Conservation (phyloP, 2,113 vertebrate genomes). For the human region DNA sequence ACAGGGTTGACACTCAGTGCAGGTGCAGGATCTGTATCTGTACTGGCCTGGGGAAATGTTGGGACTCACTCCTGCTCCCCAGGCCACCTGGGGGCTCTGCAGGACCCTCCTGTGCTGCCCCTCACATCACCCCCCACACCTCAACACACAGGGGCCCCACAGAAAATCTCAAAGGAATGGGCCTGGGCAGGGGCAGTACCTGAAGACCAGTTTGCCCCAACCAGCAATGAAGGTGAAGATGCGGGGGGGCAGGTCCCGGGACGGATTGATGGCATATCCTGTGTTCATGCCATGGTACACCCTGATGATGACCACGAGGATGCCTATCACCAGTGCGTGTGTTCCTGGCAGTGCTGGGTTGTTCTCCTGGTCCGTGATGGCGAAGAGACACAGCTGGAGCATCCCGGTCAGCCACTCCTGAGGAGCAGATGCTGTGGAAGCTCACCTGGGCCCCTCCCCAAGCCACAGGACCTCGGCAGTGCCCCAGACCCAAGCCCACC, state of each 20-base stretch:
- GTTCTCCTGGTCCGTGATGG: slow-evolving; percentile 89
- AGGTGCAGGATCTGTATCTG: no score
- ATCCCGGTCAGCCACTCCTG: slow-evolving; percentile 88
- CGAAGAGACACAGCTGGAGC: slow-evolving; percentile 88
- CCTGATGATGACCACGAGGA: slow-evolving; percentile 90
- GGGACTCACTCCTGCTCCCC: neutral
- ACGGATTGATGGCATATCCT: slow-evolving; percentile 95
- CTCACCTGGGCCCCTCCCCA: neutral
- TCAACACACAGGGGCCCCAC: neutral
- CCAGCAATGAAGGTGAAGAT: slow-evolving; percentile 93
- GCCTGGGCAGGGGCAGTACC: slow-evolving; percentile 77
- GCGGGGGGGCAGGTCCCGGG: slow-evolving; percentile 92
- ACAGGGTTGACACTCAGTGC: no score
- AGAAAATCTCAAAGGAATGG: neutral
- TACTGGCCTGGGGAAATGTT: no score
- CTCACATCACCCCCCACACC: neutral
- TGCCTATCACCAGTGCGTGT: slow-evolving; percentile 84
- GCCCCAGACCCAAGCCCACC: neutral
- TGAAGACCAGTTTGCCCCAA: slow-evolving; percentile 93
- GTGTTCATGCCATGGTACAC: slow-evolving; percentile 93
- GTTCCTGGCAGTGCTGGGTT: slow-evolving; percentile 78
- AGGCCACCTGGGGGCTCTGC: neutral
- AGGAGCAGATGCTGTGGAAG: neutral
- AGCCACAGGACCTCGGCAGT: neutral
- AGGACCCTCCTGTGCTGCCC: neutral